A percentile compares a stretch with the other conserved stretches of the same genome.
phyloP scores from a whole-genome alignment of 53 echinoderm and acorn worm genomes.

The Holothuria leucospilota region DNA sequence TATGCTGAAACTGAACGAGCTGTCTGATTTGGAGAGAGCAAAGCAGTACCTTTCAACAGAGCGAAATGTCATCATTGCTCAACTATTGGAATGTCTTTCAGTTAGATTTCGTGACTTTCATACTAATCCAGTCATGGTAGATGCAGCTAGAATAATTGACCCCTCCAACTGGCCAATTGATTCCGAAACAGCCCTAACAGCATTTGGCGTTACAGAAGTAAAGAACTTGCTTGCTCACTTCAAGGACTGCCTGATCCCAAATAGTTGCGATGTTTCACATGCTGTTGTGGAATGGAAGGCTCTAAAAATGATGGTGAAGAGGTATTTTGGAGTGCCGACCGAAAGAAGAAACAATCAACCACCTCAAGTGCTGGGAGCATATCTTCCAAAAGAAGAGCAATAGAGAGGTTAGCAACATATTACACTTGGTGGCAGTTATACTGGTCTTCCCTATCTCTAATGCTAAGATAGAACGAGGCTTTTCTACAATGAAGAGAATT shows the following conservation, averaged over 20 bases:
- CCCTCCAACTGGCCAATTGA: slow-evolving; percentile 17
- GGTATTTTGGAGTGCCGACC: background rate
- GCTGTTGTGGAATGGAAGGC: background rate
- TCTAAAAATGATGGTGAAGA: background rate
- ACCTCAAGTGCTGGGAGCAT: slow-evolving; percentile 4
- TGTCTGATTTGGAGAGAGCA: background rate
- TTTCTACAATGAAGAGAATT: slow-evolving; percentile 1
- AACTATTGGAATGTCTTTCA: background rate
- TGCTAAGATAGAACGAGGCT: background rate
- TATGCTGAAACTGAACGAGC: background rate
- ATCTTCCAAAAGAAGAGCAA: background rate
- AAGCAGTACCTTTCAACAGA: background rate
- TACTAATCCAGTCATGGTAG: slow-evolving; percentile 10
- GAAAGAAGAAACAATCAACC: background rate
- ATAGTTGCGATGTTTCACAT: background rate
- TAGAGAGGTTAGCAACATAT: background rate
- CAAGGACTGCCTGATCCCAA: background rate
- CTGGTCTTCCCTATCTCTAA: slow-evolving; percentile 3
- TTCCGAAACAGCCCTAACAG: background rate
- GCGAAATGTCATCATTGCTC: background rate
- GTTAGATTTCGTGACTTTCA: background rate
- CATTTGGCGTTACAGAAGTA: background rate
- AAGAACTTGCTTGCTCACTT: background rate
- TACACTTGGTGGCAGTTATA: background rate
- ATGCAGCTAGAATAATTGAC: slow-evolving; percentile 3